These are phyloP conservation scores for Leptoteleia sp. DNA, from an alignment of 1,140 invertebrate genomes.

Conservation along the genomic window DNA sequence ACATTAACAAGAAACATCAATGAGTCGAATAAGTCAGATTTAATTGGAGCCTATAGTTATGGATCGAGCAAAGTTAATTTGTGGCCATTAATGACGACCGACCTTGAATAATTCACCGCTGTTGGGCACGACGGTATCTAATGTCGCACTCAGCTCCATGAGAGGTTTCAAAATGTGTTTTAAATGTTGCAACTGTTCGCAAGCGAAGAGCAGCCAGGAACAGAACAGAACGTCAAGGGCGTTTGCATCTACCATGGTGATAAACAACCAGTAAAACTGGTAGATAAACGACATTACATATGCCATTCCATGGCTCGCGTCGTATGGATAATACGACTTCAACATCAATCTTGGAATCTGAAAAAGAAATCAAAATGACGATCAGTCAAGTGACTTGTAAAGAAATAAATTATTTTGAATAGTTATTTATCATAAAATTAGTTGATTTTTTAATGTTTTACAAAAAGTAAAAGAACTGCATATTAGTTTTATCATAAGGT, in stretches of 20 bases:
- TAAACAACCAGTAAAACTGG: slow-evolving; percentile 89
- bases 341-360: slow-evolving; percentile 86
- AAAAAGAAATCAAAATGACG: slow-evolving; percentile 5
- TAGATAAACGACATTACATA: slow-evolving; percentile 85
- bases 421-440: too few species aligned
- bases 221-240: slow-evolving; percentile 89
- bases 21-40: slow-evolving; percentile 40
- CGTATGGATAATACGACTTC: slow-evolving; percentile 88
- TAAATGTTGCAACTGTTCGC: slow-evolving; percentile 90
- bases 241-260: slow-evolving; percentile 87
- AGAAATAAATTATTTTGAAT: too few species aligned
- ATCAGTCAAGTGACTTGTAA: too few species aligned
- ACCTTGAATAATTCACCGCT: slow-evolving; percentile 88
- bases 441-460: too few species aligned
- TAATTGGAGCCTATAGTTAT: slow-evolving; percentile 36
- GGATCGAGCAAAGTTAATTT: slow-evolving; percentile 7
- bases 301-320: slow-evolving; percentile 85
- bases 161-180: slow-evolving; percentile 92
- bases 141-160: slow-evolving; percentile 90
- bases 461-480: too few species aligned
- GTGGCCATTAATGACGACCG: slow-evolving; percentile 15
- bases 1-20: slow-evolving; percentile 37
- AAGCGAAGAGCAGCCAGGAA: slow-evolving; percentile 91
- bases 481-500: too few species aligned
- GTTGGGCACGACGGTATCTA: slow-evolving; percentile 90